Evolutionary conservation across 2,113 vertebrate genomes (phyloP), one percentile per base, ranked within the genome.

Genomic region (Prunella himalayana): DNA sequence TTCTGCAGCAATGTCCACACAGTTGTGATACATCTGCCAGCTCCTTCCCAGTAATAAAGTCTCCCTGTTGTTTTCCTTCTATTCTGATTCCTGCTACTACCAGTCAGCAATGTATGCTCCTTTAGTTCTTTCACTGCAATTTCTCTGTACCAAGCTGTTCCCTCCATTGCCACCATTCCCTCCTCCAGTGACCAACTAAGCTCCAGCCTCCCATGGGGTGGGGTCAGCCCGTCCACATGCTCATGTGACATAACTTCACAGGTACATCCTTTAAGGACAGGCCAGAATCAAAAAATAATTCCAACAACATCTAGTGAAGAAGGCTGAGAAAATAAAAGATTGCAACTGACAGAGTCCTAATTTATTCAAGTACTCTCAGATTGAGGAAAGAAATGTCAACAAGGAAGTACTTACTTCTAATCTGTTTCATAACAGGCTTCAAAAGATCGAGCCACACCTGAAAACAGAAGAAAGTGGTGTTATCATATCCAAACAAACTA

Each of bases 361-460:
- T 84, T 86, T 84, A 81, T 53, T 86, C 71, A 83, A 54, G 59
- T 25, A 66, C 44, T 78, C 51, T 30, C 57, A 80, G 35, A 49
- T 1, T n/a, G 50, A 82, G 44, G n/a, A 69, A 83, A 70, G 33
- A 80, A 82, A 93, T 16, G n/a, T 65, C 76, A 90, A 81, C 53
- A 54, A 11, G 33, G 65, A 45, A 72, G 64, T 92, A 99, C 99
- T 99, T 98, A 99, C 99, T 98, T 98, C 98, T 98, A 84, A 99
- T 99, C 97, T 99, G 99, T 92, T 99, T 99, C 91, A 98, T 98
- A 93, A 99, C 98, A 71, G 99, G 99, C 94, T 99, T 99, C 97
- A 99, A 97, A 86, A 99, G 99, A 97, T 99, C 99, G 53, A 99
- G 98, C 99, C 99, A 99, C 78, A 99, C 99, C 99, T 99, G 96